Evolutionary conservation across 1,140 invertebrate genomes (phyloP), one percentile per base, ranked within the genome.

Genomic region (Nasonia vitripennis): DNA sequence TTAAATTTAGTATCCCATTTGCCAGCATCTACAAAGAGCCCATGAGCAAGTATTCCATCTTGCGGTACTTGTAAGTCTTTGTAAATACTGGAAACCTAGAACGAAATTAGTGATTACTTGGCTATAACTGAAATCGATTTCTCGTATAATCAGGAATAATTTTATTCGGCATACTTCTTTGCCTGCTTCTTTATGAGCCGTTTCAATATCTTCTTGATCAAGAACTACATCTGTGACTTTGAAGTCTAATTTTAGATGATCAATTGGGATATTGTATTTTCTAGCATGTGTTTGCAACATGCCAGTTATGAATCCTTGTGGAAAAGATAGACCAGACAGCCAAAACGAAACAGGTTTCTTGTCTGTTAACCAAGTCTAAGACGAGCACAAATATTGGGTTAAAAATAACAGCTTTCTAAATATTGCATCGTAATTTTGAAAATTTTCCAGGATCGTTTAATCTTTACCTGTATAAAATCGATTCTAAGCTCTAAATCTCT

Each of bases 261-360:
- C 98, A 51, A 98, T 98, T 2, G 98, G 97, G 73, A 97, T 94
- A 51, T 95, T 94, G 87, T 97, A 97, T 88, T 96, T 96, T 62
- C 98, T 94, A 1, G 97, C 97, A 91, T 96, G 96, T 0, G 97
- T 97, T 93, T 98, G 98, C 77, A 98, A 92, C 20, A 96, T 95
- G 6, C 97, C 97, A 9, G 98, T 98, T 82, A 98, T 94, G 90
- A 98, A 97, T 67, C 97, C 97, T 94, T 98, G 98, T 0, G 97
- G 97, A 91, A 98, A 98, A 91, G 97, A 98, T 89, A 98, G 96
- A 23, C 98, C 98, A 67, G 97, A 97, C 48, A 98, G 91, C 98
- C 98, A 98, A 90, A 96, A 98, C 7, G 97, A 98, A 55, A 94
- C 94, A 14, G 97, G 97, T n/a, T 93, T 93, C 7, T 95, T 95